Percentiles rank a stretch among this genome's conserved stretches.
These are phyloP conservation scores for Capromys pilorides DNA, from an alignment of 2,797 vertebrate species.

Conservation along the genomic window DNA sequence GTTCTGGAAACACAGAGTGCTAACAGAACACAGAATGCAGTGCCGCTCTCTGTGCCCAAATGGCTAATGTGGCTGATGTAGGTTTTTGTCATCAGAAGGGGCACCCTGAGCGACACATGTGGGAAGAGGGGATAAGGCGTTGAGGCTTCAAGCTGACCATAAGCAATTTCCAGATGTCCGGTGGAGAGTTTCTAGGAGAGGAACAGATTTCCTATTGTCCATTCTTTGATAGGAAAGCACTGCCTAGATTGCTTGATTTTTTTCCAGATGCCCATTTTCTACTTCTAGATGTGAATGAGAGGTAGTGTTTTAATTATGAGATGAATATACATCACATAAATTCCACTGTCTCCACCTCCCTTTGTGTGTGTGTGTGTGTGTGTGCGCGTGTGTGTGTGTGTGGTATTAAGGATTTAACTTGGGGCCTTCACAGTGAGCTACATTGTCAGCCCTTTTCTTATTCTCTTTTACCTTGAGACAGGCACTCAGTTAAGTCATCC, in stretches of 20 bases:
- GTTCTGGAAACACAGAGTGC: not conserved
- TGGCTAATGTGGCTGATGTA: conserved; percentile 79
- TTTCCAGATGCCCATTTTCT: not conserved
- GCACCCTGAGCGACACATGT: not conserved
- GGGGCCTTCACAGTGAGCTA: no score
- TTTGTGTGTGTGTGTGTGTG: no score
- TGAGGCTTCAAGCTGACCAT: conserved; percentile 45
- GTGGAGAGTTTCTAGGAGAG: conserved; percentile 64
- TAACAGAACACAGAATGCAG: conserved; percentile 75
- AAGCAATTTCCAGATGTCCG: conserved; percentile 56
- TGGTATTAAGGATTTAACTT: not conserved
- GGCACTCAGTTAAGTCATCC: not conserved
- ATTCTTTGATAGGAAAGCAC: conserved; percentile 16
- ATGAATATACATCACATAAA: not conserved
- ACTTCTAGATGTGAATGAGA: conserved; percentile 16
- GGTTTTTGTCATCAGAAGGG: conserved; percentile 75
- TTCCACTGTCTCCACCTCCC: not conserved
- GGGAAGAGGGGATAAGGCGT: conserved; percentile 57
- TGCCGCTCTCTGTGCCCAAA: conserved; percentile 64
- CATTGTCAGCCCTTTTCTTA: not conserved
- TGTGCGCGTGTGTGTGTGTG: not conserved
- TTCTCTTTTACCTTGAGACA: not conserved
- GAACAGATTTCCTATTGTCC: not conserved
- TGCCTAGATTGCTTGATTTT: not conserved
- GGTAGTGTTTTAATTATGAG: not conserved